A percentile compares a stretch with the other conserved stretches of the same genome.
These are phyloP conservation scores for Cotesia vestalis DNA, from an alignment of 1,140 invertebrate genomes.

Conservation along the genomic window DNA sequence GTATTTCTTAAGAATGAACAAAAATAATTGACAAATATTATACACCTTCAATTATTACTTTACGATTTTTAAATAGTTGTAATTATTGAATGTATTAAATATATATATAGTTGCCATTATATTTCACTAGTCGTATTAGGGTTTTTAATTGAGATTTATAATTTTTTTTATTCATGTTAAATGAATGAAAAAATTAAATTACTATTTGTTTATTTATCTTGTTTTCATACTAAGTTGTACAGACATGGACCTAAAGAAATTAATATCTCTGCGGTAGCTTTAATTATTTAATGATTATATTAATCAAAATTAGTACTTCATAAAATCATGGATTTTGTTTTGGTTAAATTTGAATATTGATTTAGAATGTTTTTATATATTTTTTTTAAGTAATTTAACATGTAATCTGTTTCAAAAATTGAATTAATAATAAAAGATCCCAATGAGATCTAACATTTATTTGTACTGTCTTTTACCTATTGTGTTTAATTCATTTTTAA, in stretches of 20 bases:
- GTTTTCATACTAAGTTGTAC: too few relatives aligned
- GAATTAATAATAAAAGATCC: too few relatives aligned
- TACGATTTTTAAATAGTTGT: background rate
- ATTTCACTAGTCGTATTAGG: conserved; percentile 15
- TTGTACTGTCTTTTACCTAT: conserved; percentile 4
- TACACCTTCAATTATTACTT: background rate
- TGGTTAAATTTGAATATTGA: too few relatives aligned
- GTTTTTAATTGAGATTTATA: conserved; percentile 20
- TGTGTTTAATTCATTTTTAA: conserved; percentile 8
- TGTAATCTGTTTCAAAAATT: too few relatives aligned
- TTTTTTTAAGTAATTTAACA: too few relatives aligned
- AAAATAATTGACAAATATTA: background rate
- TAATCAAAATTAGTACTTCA: too few relatives aligned
- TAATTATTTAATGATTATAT: background rate
- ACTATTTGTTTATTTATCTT: background rate
- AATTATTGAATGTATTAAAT: conserved; percentile 21
- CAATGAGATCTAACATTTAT: too few relatives aligned
- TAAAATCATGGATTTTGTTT: too few relatives aligned
- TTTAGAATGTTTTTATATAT: too few relatives aligned
- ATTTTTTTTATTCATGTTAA: conserved; percentile 20
- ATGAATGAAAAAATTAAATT: conserved; percentile 12
- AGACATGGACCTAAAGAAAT: too few relatives aligned
- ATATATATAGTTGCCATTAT: conserved; percentile 24
- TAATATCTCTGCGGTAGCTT: too few relatives aligned
- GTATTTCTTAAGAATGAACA: background rate